A percentile compares a stretch with the other conserved stretches of the same genome.
These are phyloP conservation scores for Mugil cephalus DNA, from an alignment of 2,113 vertebrate species.

Conservation along the genomic window DNA sequence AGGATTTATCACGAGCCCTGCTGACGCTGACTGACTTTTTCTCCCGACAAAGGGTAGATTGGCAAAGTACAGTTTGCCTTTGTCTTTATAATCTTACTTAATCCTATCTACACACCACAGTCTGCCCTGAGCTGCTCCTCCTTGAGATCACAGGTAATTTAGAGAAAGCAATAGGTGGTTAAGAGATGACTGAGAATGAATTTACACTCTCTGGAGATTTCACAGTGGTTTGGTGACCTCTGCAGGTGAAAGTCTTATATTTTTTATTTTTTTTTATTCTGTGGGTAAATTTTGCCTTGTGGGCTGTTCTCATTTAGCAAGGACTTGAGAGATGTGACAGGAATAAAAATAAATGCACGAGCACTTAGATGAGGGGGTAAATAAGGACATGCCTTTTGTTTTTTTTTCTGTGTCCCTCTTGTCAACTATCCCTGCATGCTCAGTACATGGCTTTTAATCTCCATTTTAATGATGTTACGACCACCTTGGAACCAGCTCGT, in stretches of 20 bases:
- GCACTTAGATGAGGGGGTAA: too few species aligned
- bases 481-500: too few species aligned
- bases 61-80: not conserved
- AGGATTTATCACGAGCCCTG: not conserved
- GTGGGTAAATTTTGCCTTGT: not conserved
- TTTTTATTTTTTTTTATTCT: not conserved
- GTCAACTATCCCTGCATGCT: too few species aligned
- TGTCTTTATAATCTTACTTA: not conserved
- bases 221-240: conserved; percentile 59
- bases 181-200: not conserved
- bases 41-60: not conserved
- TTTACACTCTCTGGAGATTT: not conserved
- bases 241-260: conserved; percentile 46
- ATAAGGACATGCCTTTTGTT: too few species aligned
- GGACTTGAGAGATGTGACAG: too few species aligned
- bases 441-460: too few species aligned
- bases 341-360: too few species aligned
- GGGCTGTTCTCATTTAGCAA: not conserved
- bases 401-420: too few species aligned
- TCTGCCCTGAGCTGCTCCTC: not conserved
- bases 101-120: not conserved
- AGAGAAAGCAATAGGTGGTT: not conserved
- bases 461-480: too few species aligned
- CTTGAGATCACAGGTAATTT: not conserved
- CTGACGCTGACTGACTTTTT: not conserved